phyloP scores from a whole-genome alignment of 2,888 invertebrate species.

The Chorisops tibialis region DNA sequence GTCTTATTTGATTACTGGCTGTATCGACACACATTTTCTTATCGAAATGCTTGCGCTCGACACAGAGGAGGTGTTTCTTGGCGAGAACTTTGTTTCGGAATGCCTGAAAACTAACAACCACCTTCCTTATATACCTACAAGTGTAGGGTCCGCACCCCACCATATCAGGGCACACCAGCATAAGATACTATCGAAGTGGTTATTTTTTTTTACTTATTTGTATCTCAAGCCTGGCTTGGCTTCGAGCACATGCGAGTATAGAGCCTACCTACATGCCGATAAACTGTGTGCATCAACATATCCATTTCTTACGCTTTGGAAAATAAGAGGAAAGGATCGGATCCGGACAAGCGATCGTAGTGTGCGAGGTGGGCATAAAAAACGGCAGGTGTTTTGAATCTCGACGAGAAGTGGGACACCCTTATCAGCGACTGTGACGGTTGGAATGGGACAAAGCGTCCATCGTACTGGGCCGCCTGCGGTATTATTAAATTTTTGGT shows the following conservation, averaged over 20 bases:
- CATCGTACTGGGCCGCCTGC: background rate
- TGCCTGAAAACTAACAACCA: constrained; percentile 22
- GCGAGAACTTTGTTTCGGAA: constrained; percentile 15
- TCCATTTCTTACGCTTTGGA: no score
- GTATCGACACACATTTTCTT: constrained; percentile 22
- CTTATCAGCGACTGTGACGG: constrained; percentile 22
- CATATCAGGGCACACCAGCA: constrained; percentile 10
- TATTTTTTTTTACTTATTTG: no score
- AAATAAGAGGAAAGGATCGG: no score
- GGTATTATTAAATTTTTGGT: constrained; percentile 17
- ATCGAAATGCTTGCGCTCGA: background rate
- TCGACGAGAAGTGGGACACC: constrained; percentile 14
- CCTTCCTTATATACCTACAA: constrained; percentile 27
- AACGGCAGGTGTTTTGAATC: constrained; percentile 26
- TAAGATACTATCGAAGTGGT: no score
- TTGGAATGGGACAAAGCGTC: constrained; percentile 5
- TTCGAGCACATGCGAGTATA: no score
- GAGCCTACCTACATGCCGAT: no score
- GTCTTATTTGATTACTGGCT: constrained; percentile 4
- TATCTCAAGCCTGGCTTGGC: no score
- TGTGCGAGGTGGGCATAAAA: constrained; percentile 14
- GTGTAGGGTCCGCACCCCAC: constrained; percentile 8
- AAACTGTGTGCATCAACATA: no score
- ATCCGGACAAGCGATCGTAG: no score
- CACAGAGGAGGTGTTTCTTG: constrained; percentile 3